A percentile compares a stretch with the other conserved stretches of the same genome.
These are phyloP conservation scores for Pseudomugil tenellus DNA, from an alignment of 2,797 vertebrate genomes.

Conservation along the genomic window DNA sequence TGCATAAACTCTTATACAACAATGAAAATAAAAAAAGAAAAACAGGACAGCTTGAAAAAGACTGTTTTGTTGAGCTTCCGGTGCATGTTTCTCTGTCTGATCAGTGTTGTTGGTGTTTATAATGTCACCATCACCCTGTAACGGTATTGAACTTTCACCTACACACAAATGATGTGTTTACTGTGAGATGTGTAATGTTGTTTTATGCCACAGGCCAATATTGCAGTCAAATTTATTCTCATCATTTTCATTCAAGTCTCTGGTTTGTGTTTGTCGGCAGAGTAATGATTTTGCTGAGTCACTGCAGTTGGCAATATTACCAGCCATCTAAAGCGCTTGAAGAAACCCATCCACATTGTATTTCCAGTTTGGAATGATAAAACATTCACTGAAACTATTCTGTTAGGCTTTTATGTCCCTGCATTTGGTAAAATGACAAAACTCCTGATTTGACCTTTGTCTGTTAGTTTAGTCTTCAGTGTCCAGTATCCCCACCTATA, in stretches of 20 bases:
- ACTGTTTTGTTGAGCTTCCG: too few species aligned
- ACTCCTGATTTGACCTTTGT: background rate
- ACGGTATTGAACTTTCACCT: conserved; percentile 3
- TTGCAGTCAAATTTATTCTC: conserved; percentile 55
- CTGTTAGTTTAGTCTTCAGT: background rate
- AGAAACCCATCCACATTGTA: conserved; percentile 25
- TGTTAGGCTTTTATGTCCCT: conserved; percentile 2
- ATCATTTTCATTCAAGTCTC: conserved; percentile 37
- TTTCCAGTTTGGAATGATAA: background rate
- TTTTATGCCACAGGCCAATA: conserved; percentile 35
- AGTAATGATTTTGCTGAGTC: conserved; percentile 65
- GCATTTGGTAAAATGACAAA: background rate
- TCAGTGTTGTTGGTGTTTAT: too few species aligned
- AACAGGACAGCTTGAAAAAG: too few species aligned
- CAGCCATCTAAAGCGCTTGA: conserved; percentile 24
- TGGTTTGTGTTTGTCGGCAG: conserved; percentile 50
- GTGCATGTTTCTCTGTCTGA: too few species aligned
- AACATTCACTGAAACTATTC: background rate
- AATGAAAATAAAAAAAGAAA: too few species aligned
- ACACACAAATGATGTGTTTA: background rate
- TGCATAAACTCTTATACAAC: too few species aligned
- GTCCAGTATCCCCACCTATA: background rate
- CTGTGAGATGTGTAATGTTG: conserved; percentile 18
- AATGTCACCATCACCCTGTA: background rate
- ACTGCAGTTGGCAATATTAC: conserved; percentile 56